Evolutionary conservation across 2,888 invertebrate species (phyloP).

Genomic region (Synergus umbraculus): DNA sequence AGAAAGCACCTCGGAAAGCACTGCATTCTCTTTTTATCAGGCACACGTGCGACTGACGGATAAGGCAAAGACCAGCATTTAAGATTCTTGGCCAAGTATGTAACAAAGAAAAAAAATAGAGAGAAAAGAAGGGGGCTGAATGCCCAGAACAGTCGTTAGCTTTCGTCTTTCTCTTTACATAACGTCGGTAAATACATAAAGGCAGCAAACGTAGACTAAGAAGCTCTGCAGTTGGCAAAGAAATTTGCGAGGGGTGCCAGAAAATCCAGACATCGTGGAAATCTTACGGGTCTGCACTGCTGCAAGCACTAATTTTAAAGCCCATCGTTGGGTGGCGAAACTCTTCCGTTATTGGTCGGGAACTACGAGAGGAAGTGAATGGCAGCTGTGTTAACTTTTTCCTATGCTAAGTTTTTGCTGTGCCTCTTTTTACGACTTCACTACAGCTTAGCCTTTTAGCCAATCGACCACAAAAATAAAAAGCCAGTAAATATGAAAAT

Average conservation of each 20-base stretch:
- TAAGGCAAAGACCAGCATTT: slow-evolving; percentile 24
- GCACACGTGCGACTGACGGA: slow-evolving; percentile 31
- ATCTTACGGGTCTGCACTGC: slow-evolving; percentile 8
- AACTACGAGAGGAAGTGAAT: slow-evolving; percentile 34
- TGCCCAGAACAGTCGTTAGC: not conserved
- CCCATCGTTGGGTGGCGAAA: slow-evolving; percentile 2
- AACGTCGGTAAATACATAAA: slow-evolving; percentile 15
- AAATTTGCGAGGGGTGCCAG: slow-evolving; percentile 29
- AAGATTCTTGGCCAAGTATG: slow-evolving; percentile 32
- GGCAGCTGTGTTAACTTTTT: slow-evolving; percentile 24
- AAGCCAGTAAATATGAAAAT: not conserved
- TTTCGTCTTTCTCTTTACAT: slow-evolving; percentile 32
- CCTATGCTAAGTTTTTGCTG: not conserved
- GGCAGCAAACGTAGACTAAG: slow-evolving; percentile 12
- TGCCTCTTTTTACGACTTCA: not conserved
- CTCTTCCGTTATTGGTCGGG: not conserved
- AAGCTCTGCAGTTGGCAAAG: slow-evolving; percentile 17
- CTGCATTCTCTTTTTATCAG: slow-evolving; percentile 36
- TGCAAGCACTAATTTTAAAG: slow-evolving; percentile 34
- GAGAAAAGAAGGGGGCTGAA: slow-evolving; percentile 16
- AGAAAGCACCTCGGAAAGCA: slow-evolving; percentile 28
- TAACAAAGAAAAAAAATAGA: slow-evolving; percentile 13
- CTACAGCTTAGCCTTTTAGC: not conserved
- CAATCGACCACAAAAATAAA: not conserved
- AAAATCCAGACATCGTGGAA: slow-evolving; percentile 39